phyloP scores from a whole-genome alignment of 2,113 vertebrate species.

The Hippoglossus stenolepis region DNA sequence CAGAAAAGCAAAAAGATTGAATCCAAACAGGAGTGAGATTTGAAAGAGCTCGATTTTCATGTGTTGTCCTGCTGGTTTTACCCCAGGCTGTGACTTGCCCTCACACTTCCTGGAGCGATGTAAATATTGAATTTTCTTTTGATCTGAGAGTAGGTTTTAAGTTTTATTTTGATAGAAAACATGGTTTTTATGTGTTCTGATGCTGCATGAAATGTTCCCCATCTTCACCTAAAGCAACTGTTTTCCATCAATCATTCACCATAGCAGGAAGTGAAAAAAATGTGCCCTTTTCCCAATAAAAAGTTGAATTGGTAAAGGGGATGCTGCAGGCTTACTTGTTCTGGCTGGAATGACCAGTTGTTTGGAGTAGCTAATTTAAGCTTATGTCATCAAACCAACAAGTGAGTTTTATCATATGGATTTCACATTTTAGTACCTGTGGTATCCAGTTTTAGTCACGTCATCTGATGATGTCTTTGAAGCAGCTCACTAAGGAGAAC shows the following conservation, averaged over 20 bases:
- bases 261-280: neutral
- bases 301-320: neutral
- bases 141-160: neutral
- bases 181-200: neutral
- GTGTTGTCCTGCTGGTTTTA: neutral
- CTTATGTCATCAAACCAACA: too few relatives aligned
- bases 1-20: neutral
- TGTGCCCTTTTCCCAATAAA: neutral
- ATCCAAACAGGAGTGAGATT: neutral
- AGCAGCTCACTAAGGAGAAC: too few relatives aligned
- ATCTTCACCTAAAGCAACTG: too few relatives aligned
- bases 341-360: too few relatives aligned
- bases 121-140: neutral
- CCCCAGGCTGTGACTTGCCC: neutral
- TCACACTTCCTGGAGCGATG: neutral
- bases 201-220: too few relatives aligned
- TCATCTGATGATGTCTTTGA: too few relatives aligned
- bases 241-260: too few relatives aligned
- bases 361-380: too few relatives aligned
- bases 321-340: too few relatives aligned
- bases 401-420: too few relatives aligned
- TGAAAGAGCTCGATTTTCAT: neutral
- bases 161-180: neutral
- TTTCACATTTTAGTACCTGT: too few relatives aligned
- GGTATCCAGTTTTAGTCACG: too few relatives aligned